Evolutionary conservation across 2,797 vertebrate species (phyloP).

Genomic region (Sylvilagus floridanus): DNA sequence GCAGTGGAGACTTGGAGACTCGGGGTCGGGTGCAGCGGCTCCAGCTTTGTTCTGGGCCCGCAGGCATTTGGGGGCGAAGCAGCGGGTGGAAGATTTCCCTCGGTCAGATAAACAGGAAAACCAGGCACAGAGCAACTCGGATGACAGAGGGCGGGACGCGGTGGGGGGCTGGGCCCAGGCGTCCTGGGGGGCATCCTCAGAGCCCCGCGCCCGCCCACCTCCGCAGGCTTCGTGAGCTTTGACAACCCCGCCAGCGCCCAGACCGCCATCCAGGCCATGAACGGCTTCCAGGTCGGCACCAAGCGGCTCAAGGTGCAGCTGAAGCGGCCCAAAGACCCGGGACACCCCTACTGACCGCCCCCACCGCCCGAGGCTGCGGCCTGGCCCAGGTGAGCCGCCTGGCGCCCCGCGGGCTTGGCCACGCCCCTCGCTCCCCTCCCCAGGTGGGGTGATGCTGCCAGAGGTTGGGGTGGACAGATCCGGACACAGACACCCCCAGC

Average conservation of each 20-base stretch:
- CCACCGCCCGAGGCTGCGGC: conserved; percentile 68
- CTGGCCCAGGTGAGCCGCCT: conserved; percentile 83
- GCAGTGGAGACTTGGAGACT: too few species aligned
- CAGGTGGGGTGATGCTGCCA: neutral
- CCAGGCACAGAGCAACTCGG: too few species aligned
- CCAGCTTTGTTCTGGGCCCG: too few species aligned
- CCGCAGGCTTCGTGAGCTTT: conserved; percentile 97
- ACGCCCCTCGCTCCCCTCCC: neutral
- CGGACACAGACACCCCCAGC: neutral
- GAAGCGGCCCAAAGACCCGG: conserved; percentile 98
- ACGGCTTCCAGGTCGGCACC: conserved; percentile 99
- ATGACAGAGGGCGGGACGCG: too few species aligned
- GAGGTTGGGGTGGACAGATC: conserved; percentile 17
- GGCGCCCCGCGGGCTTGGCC: conserved; percentile 59
- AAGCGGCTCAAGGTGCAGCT: conserved; percentile 99
- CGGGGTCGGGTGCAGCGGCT: too few species aligned
- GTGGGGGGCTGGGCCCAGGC: neutral
- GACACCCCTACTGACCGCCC: conserved; percentile 96
- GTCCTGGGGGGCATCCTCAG: neutral
- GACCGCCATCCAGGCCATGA: conserved; percentile 99
- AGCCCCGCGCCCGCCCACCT: neutral
- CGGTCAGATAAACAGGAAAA: too few species aligned
- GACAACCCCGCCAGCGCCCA: conserved; percentile 99
- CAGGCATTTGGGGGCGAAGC: too few species aligned
- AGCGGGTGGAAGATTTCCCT: too few species aligned